Evolutionary conservation across 2,797 vertebrate genomes (phyloP), one percentile per base, ranked within the genome.

Genomic region (Ispidina lecontei): DNA sequence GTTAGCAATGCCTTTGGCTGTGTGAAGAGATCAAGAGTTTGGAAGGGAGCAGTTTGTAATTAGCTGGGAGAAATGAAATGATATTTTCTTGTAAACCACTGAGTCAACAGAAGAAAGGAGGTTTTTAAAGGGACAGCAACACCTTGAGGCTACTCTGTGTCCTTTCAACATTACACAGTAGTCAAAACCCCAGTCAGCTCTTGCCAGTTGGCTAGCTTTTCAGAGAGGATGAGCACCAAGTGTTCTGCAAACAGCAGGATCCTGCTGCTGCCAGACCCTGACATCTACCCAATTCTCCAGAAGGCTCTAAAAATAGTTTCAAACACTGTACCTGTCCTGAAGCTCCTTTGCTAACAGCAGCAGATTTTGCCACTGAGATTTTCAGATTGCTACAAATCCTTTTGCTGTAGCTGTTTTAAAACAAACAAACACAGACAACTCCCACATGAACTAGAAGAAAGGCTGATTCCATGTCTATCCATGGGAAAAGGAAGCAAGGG

Each of bases 91-190:
- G 44, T 77, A 93, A 93, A 83, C 82, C 70, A 93, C 23, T 16
- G 49, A 84, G 78, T 74, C 81, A 89, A 95, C 41, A 72, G 78
- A 82, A 41, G 46, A 65, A 91, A 93, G 43, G 44, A 80, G 12
- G 26, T 43, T 89, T 91, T 93, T 89, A 89, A 94, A 95, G 95
- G 81, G 86, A 93, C 86, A 87, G 72, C 72, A 94, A 67, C 72
- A 90, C 72, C 86, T 92, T 75, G 86, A 91, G 89, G 81, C 81
- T 87, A 58, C 88, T 70, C 81, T 23, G 31, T 49, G 75, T 87
- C 90, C 90, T 84, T 90, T 71, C 62, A 49, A 37, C 37, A 56
- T 43, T 35, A 35, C 18, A 28, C 31, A 44, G 54, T 21, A 83
- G 65, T 62, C 62, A 87, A 49, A 94, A 62, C 5, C 22, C 49